Base-by-base conservation (phyloP, 2,113 vertebrate genomes). In the Nicator chloris region DNA sequence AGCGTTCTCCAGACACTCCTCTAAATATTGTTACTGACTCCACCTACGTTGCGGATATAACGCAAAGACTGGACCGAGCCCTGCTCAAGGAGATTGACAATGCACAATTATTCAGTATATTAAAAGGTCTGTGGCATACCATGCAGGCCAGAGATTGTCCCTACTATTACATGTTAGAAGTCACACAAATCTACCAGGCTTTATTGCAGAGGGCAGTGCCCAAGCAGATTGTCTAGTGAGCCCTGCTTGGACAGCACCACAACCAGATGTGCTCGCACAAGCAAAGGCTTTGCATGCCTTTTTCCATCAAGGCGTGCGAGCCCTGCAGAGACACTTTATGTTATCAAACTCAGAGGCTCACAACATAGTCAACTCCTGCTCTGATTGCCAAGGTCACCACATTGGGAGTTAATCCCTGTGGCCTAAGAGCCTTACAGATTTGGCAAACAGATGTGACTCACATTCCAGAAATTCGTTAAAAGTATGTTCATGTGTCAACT, bases 161-260 rank as follows among this genome's bases (percentile, higher is more conserved):
- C 50, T 71, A 6, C 30, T 40, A 7, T 51, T 53, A 54, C 12
- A 24, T 26, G 17, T 47, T 49, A 49, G 44, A 71, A 71, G 50
- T 33, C 30, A 42, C 30, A 42, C 37, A 33, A 33, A 35, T 68
- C 24, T 35, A 49, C 44, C 24, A 35, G 44, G 33, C 37, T 71
- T 53, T 37, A 53, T 53, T 40, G 30, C 37, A 40, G 50, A 53
- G 37, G 22, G 37, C 35, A 71, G 24, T 54, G 69, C 30, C 37
- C 3, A 1, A 18, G 12, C 50, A 54, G 50, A 71, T 33, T 0
- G 3, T 18, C 20, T 33, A 40, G 35, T 5, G 1, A 53, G 28
- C 15, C 49, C 37, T 53, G 50, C 22, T 53, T 40, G 69, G 37
- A 33, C 37, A 71, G 37, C 50, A 42, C 31, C 23, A 56, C 30